Evolutionary conservation across 2,888 invertebrate genomes (phyloP).

Genomic region (Thereva unica): DNA sequence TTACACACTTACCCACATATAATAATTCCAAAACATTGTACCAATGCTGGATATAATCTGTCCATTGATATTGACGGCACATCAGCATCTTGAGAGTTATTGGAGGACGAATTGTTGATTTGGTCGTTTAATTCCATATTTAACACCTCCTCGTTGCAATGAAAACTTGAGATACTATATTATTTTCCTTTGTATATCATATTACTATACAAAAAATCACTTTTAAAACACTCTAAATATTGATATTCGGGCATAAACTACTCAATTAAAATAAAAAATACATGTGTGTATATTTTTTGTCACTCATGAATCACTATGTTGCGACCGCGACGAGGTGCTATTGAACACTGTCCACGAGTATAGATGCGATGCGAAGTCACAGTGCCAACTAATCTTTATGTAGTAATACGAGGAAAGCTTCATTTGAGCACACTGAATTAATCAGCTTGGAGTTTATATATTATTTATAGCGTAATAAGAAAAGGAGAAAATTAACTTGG

Average conservation of each 20-base stretch:
- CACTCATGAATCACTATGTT: no score
- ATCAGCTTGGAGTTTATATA: no score
- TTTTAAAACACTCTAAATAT: background rate
- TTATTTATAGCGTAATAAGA: no score
- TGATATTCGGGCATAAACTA: background rate
- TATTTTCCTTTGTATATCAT: background rate
- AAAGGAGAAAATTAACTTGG: no score
- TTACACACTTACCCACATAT: constrained; percentile 75
- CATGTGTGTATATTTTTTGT: no score
- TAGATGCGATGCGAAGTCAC: no score
- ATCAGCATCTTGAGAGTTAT: constrained; percentile 36
- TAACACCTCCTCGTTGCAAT: constrained; percentile 6
- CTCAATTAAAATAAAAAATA: no score
- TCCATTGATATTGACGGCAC: constrained; percentile 62
- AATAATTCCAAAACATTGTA: constrained; percentile 90
- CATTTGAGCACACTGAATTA: no score
- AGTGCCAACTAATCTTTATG: no score
- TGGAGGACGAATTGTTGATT: constrained; percentile 23
- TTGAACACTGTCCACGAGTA: no score
- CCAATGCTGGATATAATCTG: constrained; percentile 86
- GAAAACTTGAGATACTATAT: constrained; percentile 7
- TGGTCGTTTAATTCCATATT: constrained; percentile 26
- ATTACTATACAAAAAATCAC: background rate
- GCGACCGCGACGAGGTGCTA: no score
- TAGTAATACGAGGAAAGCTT: no score